phyloP scores from a whole-genome alignment of 2,113 vertebrate species.

The Pitta sordida region DNA sequence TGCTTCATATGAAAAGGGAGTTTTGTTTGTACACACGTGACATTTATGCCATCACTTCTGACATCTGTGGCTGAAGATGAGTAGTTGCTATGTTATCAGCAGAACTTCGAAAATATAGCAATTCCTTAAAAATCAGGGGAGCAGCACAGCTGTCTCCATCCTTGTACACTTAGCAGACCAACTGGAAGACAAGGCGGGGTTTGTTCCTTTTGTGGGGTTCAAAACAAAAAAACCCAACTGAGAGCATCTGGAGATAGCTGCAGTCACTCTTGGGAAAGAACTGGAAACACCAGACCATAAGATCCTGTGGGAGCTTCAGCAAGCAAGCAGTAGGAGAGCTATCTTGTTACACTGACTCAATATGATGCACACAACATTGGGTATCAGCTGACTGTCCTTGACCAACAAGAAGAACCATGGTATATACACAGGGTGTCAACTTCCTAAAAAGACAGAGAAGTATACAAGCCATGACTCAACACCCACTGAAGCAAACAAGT shows the following conservation, averaged over 20 bases:
- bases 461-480: background rate
- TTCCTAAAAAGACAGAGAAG: background rate
- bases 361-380: background rate
- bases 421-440: background rate
- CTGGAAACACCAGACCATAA: background rate
- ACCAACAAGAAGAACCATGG: background rate
- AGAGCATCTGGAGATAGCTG: background rate
- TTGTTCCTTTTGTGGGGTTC: background rate
- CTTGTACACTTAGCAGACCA: background rate
- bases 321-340: background rate
- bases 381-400: background rate
- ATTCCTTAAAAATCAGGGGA: background rate
- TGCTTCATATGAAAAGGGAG: background rate
- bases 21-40: rapidly evolving
- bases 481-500: background rate
- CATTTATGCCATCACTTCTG: background rate
- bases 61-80: background rate
- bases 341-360: background rate
- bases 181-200: background rate
- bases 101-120: background rate
- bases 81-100: background rate
- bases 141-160: background rate
- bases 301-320: background rate
- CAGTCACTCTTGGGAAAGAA: background rate
- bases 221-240: background rate